phyloP scores from a whole-genome alignment of 2,113 vertebrate species.

The Craseonycteris thonglongyai region DNA sequence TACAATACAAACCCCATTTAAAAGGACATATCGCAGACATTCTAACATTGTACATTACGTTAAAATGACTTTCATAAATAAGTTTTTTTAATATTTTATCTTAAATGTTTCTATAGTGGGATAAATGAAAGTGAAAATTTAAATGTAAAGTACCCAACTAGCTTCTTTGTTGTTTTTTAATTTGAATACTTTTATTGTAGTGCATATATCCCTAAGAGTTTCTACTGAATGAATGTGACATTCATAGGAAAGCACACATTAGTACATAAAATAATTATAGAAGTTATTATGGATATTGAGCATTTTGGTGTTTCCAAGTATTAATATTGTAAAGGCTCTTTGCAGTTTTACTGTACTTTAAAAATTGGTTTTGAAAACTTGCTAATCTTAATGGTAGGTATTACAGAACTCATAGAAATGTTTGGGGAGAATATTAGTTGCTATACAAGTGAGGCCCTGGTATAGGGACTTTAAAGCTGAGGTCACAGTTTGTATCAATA shows the following conservation, averaged over 20 bases:
- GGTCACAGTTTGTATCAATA: slow-evolving; percentile 76
- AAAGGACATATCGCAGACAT: slow-evolving; percentile 62
- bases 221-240: slow-evolving; percentile 28
- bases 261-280: slow-evolving; percentile 39
- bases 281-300: slow-evolving; percentile 31
- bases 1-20: slow-evolving; percentile 38
- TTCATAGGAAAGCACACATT: slow-evolving; percentile 35
- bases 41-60: slow-evolving; percentile 36
- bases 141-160: slow-evolving; percentile 38
- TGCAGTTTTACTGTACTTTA: not conserved
- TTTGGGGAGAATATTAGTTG: slow-evolving; percentile 45
- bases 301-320: not conserved
- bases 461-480: slow-evolving; percentile 61
- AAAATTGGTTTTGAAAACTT: slow-evolving; percentile 26
- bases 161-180: slow-evolving; percentile 24
- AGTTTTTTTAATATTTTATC: not conserved
- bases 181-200: not conserved
- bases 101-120: slow-evolving; percentile 45
- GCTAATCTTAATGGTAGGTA: not conserved
- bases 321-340: not conserved
- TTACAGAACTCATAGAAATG: slow-evolving; percentile 37
- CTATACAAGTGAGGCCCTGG: slow-evolving; percentile 24
- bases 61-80: slow-evolving; percentile 42
- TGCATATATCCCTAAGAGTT: slow-evolving; percentile 48
- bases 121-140: slow-evolving; percentile 17